phyloP scores from a whole-genome alignment of 2,113 vertebrate genomes.

The Elephas maximus region DNA sequence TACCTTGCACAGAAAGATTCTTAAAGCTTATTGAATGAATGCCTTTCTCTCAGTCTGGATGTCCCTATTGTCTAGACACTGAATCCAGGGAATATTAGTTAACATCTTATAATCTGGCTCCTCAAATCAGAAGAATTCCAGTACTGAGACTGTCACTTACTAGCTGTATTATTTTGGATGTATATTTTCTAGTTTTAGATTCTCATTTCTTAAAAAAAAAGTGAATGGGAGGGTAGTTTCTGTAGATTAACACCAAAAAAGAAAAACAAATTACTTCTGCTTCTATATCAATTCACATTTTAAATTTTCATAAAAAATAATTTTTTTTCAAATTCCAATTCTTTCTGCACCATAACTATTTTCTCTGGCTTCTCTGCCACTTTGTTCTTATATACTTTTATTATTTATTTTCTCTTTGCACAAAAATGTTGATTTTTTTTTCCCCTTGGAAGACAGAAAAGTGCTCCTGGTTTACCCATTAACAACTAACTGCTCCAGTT shows the following conservation, averaged over 20 bases:
- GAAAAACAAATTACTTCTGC: not conserved
- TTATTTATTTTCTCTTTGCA: conserved; percentile 6
- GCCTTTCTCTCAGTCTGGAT: not conserved
- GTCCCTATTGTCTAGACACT: not conserved
- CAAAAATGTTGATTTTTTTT: not conserved
- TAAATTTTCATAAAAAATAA: not conserved
- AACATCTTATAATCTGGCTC: not conserved
- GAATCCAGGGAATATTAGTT: not conserved
- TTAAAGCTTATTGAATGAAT: not conserved
- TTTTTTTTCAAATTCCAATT: not conserved
- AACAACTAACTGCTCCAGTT: not conserved
- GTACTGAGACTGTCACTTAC: not conserved
- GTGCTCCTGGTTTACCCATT: not conserved
- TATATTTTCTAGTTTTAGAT: not conserved
- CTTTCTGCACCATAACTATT: not conserved
- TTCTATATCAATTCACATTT: not conserved
- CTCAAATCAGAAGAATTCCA: not conserved
- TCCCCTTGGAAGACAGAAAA: not conserved
- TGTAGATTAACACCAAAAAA: not conserved
- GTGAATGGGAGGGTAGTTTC: too few relatives aligned
- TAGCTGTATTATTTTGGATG: not conserved
- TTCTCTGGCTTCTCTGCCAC: not conserved
- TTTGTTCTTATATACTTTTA: not conserved
- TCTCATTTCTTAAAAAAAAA: not conserved
- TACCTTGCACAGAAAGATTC: not conserved